Percentiles rank a stretch among this genome's conserved stretches.
These are phyloP conservation scores for Lithophane socia DNA, from an alignment of 2,888 invertebrate species.

Conservation along the genomic window DNA sequence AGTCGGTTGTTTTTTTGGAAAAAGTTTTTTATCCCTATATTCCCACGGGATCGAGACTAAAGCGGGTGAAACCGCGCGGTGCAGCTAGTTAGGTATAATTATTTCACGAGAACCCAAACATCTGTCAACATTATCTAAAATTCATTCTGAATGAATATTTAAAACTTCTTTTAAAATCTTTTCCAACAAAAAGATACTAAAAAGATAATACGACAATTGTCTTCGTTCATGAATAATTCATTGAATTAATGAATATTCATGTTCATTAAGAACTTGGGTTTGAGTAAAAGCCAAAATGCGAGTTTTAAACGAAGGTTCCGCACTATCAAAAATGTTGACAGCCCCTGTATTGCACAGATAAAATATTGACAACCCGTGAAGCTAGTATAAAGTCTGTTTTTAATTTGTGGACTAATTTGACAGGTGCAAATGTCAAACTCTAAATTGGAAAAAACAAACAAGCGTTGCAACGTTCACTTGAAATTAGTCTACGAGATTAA, in stretches of 20 bases:
- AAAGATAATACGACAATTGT: conserved; percentile 58
- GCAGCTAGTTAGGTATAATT: not conserved
- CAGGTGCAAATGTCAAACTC: too few relatives aligned
- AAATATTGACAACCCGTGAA: too few relatives aligned
- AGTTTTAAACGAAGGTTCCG: conserved; percentile 5
- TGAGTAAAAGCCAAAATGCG: not conserved
- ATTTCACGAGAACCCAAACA: conserved; percentile 20
- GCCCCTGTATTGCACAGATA: too few relatives aligned
- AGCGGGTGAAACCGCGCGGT: too few relatives aligned
- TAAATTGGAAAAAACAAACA: too few relatives aligned
- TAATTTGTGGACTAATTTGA: too few relatives aligned
- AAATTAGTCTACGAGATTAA: too few relatives aligned
- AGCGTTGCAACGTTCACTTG: too few relatives aligned
- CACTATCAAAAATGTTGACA: not conserved
- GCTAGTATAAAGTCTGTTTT: too few relatives aligned
- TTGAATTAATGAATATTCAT: conserved; percentile 46
- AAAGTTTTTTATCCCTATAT: too few relatives aligned
- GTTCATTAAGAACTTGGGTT: conserved; percentile 43
- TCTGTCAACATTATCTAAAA: conserved; percentile 26
- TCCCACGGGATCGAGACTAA: too few relatives aligned
- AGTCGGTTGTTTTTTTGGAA: too few relatives aligned
- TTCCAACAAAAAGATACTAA: conserved; percentile 24
- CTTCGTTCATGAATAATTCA: conserved; percentile 52
- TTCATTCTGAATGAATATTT: conserved; percentile 38
- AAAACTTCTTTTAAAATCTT: conserved; percentile 39